Base-by-base conservation (phyloP, 2,888 invertebrate genomes). In the Pandemis corylana region DNA sequence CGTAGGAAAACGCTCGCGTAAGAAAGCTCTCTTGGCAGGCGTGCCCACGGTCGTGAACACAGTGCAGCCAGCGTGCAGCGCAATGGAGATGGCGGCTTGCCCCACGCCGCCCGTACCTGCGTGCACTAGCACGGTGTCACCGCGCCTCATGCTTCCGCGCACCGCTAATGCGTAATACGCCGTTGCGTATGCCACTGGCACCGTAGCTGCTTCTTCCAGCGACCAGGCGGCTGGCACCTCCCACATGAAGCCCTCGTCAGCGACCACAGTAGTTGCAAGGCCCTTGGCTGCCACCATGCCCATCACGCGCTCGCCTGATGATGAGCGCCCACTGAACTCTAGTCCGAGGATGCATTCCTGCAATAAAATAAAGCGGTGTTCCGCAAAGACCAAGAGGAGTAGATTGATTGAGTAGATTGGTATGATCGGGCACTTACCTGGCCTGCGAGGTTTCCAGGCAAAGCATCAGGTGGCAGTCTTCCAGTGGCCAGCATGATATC, bases 71-170 rank as follows among this genome's bases (percentile, higher is more conserved):
- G 97, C 96, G 88, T 97, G 96, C 69, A 99, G 95, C 69, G 99
- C 99, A 83, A 99, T 97, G 36, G 98, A 95, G 83, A 99, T 99
- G 78, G 99, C 99, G 2, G 99, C 99, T 95, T 99, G 99, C 9
- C 99, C 99, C 53, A 99, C 99, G 83, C 99, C 99, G 75, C 99
- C 99, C 78, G 98, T 97, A 78, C 99, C 99, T 71, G 99, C 98
- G 89, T 99, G 99, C 80, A 99, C 96, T n/a, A 99, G 95, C 74
- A 99, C 96, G 61, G 96, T 95, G 84, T 99, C 98, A 7, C 98
- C 98, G 78, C 95, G 95, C 84, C 96, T 96, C 95, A 99, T 96
- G 84, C 96, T 95, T 53, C 99, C 99, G 81, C 99, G 96, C 65
- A 99, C 96, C 51, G 96, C 90, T 77, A 99, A 95, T 61, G 99